Conservation (phyloP, 2,888 invertebrate species). For the Acrocyrtus sp. region DNA sequence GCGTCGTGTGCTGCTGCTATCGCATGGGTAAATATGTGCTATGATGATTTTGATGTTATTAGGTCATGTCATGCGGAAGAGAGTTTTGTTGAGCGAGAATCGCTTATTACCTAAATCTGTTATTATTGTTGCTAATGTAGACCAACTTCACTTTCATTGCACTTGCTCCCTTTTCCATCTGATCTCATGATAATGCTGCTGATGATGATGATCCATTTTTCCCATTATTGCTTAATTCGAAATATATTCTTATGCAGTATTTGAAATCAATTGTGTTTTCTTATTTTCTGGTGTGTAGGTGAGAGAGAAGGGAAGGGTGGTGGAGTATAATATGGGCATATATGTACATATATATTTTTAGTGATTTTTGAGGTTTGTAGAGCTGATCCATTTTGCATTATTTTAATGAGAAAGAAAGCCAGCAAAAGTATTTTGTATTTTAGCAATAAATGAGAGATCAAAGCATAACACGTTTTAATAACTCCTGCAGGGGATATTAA, state of each 20-base stretch:
- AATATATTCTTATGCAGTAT: slow-evolving; percentile 1
- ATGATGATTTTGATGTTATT: slow-evolving; percentile 52
- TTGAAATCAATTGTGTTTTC: not conserved
- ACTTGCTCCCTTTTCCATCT: slow-evolving; percentile 43
- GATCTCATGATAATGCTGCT: slow-evolving; percentile 2
- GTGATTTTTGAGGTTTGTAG: slow-evolving; percentile 41
- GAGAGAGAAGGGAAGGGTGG: slow-evolving; percentile 5
- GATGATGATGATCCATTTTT: slow-evolving; percentile 36
- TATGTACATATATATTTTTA: not conserved
- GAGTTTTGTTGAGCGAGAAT: slow-evolving; percentile 32
- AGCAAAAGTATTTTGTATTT: slow-evolving; percentile 1
- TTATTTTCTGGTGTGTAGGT: slow-evolving; percentile 4
- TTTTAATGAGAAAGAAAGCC: slow-evolving; percentile 23
- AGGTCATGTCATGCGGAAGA: slow-evolving; percentile 54
- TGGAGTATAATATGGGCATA: not conserved
- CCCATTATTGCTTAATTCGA: slow-evolving; percentile 31
- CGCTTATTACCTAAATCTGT: slow-evolving; percentile 51
- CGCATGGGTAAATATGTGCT: slow-evolving; percentile 14
- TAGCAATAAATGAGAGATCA: not conserved
- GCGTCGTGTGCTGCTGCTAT: not conserved
- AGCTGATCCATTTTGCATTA: slow-evolving; percentile 23
- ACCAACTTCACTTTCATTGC: slow-evolving; percentile 52
- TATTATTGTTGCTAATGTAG: slow-evolving; percentile 1
- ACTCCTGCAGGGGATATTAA: not conserved
- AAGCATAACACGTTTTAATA: not conserved